A percentile compares a stretch with the other conserved stretches of the same genome.
phyloP scores from a whole-genome alignment of 2,797 vertebrate genomes.

The Vipera latastei region DNA sequence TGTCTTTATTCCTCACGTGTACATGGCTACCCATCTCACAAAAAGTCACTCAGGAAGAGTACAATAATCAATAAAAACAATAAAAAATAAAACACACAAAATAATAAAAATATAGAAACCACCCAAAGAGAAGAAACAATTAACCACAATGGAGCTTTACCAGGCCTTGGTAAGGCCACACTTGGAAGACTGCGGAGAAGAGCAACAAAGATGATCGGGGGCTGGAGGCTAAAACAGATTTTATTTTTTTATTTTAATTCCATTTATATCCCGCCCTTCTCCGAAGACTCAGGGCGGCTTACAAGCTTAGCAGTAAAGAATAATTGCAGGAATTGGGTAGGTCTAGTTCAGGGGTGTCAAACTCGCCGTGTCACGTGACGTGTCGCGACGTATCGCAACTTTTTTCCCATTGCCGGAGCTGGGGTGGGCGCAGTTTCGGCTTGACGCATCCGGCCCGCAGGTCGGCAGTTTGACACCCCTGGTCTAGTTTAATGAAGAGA shows the following conservation, averaged over 20 bases:
- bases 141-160: not conserved
- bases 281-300: too few species aligned
- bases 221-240: not conserved
- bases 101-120: not conserved
- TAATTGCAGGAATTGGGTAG: not conserved
- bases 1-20: not conserved
- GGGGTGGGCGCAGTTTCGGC: fast-evolving
- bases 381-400: too few species aligned
- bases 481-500: not conserved
- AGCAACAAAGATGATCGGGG: not conserved
- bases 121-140: not conserved
- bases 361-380: too few species aligned
- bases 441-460: too few species aligned
- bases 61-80: not conserved
- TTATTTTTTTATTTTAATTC: too few species aligned
- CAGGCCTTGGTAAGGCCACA: not conserved
- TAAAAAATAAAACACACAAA: not conserved
- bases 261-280: too few species aligned
- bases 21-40: not conserved
- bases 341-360: not conserved
- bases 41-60: not conserved
- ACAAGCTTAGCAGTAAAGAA: too few species aligned
- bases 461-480: too few species aligned
- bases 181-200: not conserved
- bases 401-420: too few species aligned